Evolutionary conservation across 2,113 vertebrate species (phyloP), one percentile per base, ranked within the genome.

Genomic region (Fregetta grallaria): DNA sequence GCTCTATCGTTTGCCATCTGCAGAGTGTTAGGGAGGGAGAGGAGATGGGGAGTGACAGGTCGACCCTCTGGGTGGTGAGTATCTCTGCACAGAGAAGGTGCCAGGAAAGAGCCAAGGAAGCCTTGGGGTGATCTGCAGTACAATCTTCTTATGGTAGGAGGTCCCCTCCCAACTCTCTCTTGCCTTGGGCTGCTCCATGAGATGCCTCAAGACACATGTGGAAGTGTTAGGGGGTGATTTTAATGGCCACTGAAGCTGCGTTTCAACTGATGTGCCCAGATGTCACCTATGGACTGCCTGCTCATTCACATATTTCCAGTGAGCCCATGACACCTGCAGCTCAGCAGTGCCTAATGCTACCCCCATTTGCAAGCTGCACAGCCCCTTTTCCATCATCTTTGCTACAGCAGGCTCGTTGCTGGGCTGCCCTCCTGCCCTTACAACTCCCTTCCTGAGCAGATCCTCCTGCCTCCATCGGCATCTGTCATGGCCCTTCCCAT

Each of bases 401-500:
- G 40, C 59, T 67, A 36, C 29, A 38, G 45, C 20, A 67, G 26
- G 9, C 18, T 84, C 1, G 0, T 38, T 49, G 21, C 71, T 62
- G 70, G 15, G 56, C 38, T 96, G 59, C 49, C 29, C 16, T 71
- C 61, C 66, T 49, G 38, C 71, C 52, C 49, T 78, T 40, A 15
- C 27, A 83, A 17, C n/a, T 73, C n/a, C 36, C 12, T 44, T 29
- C 62, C 75, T 11, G 19, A 63, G 67, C 86, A 80, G 32, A 36
- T 58, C 21, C 55, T 58, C 10, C 22, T 82, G 14, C 45, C 29
- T 55, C 22, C 13, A 17, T 45, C 2, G 1, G 36, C 30, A 18
- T 20, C n/a, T 0, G 0, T 34, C 68, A 4, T 0, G 1, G 25
- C 21, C 52, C n/a, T 73, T 49, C 59, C 36, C 40, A 44, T 15